phyloP scores from a whole-genome alignment of 1,140 invertebrate species.

The Macrobrachium nipponense region DNA sequence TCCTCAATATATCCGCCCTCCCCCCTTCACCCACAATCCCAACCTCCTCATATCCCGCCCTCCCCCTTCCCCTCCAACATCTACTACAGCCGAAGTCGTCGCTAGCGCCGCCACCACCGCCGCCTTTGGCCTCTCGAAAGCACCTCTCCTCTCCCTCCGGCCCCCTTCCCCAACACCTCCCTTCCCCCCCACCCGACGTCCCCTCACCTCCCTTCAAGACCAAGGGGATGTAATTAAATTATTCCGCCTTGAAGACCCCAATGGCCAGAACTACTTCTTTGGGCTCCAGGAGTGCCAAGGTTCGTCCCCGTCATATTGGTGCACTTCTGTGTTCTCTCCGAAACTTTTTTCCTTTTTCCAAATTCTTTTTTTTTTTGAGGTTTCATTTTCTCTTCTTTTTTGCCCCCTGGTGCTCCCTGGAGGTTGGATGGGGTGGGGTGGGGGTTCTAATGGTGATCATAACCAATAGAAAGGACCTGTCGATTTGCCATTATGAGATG shows the following conservation, averaged over 20 bases:
- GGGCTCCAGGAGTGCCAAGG: neutral
- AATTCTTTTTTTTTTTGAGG: neutral
- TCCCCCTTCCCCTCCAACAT: too few species aligned
- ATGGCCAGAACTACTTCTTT: too few species aligned
- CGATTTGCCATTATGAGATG: too few species aligned
- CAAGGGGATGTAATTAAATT: too few species aligned
- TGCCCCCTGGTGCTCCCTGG: neutral
- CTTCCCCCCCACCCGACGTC: neutral
- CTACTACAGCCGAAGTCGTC: too few species aligned
- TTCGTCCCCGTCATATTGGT: conserved; percentile 1
- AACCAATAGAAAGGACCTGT: too few species aligned
- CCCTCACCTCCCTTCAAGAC: neutral
- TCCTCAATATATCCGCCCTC: too few species aligned
- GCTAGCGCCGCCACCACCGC: neutral
- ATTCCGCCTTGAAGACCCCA: too few species aligned
- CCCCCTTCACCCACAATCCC: too few species aligned
- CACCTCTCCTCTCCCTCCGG: neutral
- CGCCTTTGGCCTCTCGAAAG: neutral
- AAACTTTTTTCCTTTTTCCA: neutral
- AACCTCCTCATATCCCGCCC: too few species aligned
- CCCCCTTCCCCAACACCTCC: neutral
- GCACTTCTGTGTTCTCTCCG: neutral
- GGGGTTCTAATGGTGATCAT: too few species aligned
- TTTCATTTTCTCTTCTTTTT: neutral
- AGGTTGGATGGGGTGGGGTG: too few species aligned